Evolutionary conservation across 1,140 invertebrate genomes (phyloP), one percentile per base, ranked within the genome.

Genomic region (Polyergus mexicanus): DNA sequence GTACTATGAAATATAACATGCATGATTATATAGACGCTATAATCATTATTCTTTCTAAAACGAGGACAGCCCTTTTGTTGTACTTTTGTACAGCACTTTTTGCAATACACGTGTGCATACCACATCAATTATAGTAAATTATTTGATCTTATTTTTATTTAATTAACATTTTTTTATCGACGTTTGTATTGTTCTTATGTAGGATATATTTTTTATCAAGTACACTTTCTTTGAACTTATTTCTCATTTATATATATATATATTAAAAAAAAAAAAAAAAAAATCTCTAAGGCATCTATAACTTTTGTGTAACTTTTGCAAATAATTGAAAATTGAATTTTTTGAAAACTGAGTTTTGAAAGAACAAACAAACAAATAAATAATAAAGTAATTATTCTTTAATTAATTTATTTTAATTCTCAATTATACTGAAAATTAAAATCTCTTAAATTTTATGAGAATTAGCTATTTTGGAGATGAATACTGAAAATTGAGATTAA

Each of bases 21-120:
- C 25, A 66, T 19, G 3, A 2, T 58, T 83, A 11, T 83, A 11
- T 22, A 4, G 47, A 35, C n/a, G 28, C 69, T 72, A 6, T 54
- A 60, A 72, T 72, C n/a, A 44, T 71, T 60, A 71, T 71, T 81
- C 41, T 83, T 25, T 41, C 16, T 28, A 41, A 72, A 60, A 72
- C 38, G 5, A n/a, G 38, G 19, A 44, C 65, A 8, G 6, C 35
- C 38, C 3, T 72, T 72, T 72, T 8, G 38, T 35, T 81, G 54
- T 81, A 81, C 54, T 32, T 60, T 83, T 47, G n/a, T 54, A 60
- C 44, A 5, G 13, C 16, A 10, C 19, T 60, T 72, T 11, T 8
- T 28, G 19, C 3, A 25, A 54, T 28, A 54, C 11, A 11, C 10
- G 10, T 44, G 10, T 44, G 41, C 41, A 1, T 54, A 32, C 2